Base-by-base conservation (phyloP, 2,113 vertebrate genomes). In the Herpetotheres cachinnans region DNA sequence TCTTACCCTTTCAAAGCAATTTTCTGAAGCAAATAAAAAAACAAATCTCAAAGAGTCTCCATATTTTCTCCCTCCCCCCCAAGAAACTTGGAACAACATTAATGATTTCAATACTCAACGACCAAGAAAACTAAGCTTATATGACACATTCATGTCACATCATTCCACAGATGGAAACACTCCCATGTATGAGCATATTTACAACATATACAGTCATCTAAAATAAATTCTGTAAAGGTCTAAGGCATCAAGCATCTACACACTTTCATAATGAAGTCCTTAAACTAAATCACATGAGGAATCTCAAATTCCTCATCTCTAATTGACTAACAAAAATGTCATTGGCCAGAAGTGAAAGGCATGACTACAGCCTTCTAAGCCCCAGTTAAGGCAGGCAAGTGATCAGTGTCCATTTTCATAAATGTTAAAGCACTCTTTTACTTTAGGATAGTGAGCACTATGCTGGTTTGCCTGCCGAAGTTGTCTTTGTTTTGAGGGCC, bases 381-480 rank as follows among this genome's bases (percentile, higher is more conserved):
- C 30, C 67, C 7, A 13, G 1, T 15, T 63, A 90, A 25, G 42
- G n/a, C 15, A 26, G 29, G 26, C 0, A 1, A 84, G 30, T 0
- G 0, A 82, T 9, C 25, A 3, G 15, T 4, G 3, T 24, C 47
- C 32, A n/a, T 38, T 66, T 82, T 46, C 6, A 4, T 16, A 82
- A 79, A 2, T 2, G 14, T 30, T 77, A 18, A 69, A 61, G 18
- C 16, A 61, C 18, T 70, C 8, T 20, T 61, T 1, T 38, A n/a
- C 44, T 89, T 86, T 59, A 79, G 46, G 2, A 36, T 15, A 46
- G 18, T 22, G 9, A 89, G 58, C 19, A 50, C 46, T 30, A 27
- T 6, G 7, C 13, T 58, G 21, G 21, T 44, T 50, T 44, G 47
- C 22, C 47, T 79, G 42, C 20, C 55, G 6, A 82, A 67, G 25